Evolutionary conservation across 2,888 invertebrate species (phyloP), one percentile per base, ranked within the genome.

Genomic region (Lasioglossum morio): DNA sequence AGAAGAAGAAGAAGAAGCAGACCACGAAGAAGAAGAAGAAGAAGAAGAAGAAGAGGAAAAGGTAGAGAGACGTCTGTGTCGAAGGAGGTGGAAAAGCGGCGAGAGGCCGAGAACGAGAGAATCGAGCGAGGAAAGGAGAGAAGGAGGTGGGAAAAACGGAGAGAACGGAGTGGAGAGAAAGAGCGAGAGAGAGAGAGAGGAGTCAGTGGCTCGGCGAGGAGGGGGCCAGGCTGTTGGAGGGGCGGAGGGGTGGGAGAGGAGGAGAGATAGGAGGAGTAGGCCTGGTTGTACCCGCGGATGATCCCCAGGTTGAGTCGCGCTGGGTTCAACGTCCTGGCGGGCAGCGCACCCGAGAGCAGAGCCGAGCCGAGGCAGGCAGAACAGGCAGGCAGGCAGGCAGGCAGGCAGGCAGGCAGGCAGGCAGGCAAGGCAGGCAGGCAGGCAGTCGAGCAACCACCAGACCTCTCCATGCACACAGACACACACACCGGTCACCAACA

Each of bases 241-340:
- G 19, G 53, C 72, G 66, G 73, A 27, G 34, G 30, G 23, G 48
- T 16, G 85, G 63, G 19, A 53, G 63, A 48, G 76, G 70, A 69
- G 63, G 77, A 63, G 66, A 60, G 69, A 66, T 66, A 81, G 57
- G 74, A 84, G 82, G 77, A 66, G 87, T 76, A 85, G 81, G 86
- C 76, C 86, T 82, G 87, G 70, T 85, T 88, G 88, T 91, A 88
- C 89, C 89, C 88, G 90, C 89, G 89, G 91, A 91, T 90, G 90
- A 90, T 90, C 94, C 94, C 94, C 94, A 95, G 94, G 95, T 95
- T 95, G 95, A 95, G 95, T 94, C 94, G 94, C 94, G 94, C 95
- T 94, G 95, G 92, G 95, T 95, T 95, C 95, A 95, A 95, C 92
- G 95, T 94, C 94, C 95, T 95, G 94, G 86, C 94, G 95, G 94